Conservation (phyloP, 2,113 vertebrate species). For the Stercorarius parasiticus region DNA sequence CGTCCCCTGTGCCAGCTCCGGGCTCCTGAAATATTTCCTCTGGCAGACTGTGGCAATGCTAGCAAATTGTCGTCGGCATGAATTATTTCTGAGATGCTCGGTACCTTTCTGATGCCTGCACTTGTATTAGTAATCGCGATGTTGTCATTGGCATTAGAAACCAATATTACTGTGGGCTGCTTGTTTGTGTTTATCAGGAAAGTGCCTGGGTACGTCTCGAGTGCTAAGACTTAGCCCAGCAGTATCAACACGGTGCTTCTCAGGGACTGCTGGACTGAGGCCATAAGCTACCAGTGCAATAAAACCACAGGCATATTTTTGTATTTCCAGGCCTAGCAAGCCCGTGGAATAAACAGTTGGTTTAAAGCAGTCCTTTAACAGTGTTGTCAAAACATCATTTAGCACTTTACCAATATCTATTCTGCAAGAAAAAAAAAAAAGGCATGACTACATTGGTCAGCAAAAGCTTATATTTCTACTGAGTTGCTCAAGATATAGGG, state of each 20-base stretch:
- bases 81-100: not conserved
- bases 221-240: not conserved
- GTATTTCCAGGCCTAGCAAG: not conserved
- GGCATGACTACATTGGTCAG: not conserved
- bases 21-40: not conserved
- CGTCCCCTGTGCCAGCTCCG: rapidly evolving
- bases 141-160: not conserved
- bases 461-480: not conserved
- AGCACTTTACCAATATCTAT: not conserved
- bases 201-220: not conserved
- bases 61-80: not conserved
- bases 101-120: not conserved
- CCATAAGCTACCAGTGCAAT: not conserved
- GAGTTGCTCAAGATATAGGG: not conserved
- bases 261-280: not conserved
- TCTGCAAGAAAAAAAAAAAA: not conserved
- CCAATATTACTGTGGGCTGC: not conserved
- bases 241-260: not conserved
- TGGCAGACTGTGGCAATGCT: not conserved
- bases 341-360: not conserved
- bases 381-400: not conserved
- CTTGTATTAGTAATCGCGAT: rapidly evolving
- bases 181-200: not conserved
- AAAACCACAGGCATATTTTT: not conserved
- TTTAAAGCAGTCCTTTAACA: not conserved